Conservation (phyloP, 2,888 invertebrate species). For the Stenotaenia linearis region DNA sequence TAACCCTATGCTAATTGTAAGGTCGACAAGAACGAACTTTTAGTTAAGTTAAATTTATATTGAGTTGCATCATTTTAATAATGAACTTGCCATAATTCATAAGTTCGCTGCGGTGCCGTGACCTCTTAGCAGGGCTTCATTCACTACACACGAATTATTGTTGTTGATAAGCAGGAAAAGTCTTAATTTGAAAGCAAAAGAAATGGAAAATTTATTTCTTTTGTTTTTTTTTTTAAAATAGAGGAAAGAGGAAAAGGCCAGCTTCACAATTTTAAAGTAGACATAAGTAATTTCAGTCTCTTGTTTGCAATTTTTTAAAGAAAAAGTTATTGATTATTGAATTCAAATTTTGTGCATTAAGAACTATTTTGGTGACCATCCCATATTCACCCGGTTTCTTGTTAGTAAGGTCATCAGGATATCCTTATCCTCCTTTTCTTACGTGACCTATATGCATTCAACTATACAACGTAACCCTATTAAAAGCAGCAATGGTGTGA, state of each 20-base stretch:
- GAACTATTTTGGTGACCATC: neutral
- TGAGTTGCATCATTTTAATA: too few species aligned
- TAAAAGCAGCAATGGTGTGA: too few species aligned
- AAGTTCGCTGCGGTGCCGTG: neutral
- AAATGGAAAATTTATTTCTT: neutral
- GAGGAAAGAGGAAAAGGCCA: too few species aligned
- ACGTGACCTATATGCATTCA: constrained; percentile 14
- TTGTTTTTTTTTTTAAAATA: too few species aligned
- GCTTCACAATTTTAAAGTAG: too few species aligned
- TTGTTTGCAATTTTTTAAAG: too few species aligned
- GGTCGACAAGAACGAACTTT: too few species aligned
- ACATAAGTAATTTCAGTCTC: too few species aligned
- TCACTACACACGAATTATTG: too few species aligned
- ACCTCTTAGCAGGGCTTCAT: neutral
- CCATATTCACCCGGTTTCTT: neutral
- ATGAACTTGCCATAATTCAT: neutral
- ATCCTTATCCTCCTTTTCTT: neutral
- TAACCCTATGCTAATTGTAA: too few species aligned
- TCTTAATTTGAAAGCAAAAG: neutral
- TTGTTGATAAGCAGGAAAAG: neutral
- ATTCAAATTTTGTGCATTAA: neutral
- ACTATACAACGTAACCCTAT: neutral
- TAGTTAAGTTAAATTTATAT: too few species aligned
- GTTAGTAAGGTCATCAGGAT: neutral
- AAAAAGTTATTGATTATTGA: too few species aligned